Conservation (phyloP, 2,113 vertebrate species). For the Cyprinus carpio region DNA sequence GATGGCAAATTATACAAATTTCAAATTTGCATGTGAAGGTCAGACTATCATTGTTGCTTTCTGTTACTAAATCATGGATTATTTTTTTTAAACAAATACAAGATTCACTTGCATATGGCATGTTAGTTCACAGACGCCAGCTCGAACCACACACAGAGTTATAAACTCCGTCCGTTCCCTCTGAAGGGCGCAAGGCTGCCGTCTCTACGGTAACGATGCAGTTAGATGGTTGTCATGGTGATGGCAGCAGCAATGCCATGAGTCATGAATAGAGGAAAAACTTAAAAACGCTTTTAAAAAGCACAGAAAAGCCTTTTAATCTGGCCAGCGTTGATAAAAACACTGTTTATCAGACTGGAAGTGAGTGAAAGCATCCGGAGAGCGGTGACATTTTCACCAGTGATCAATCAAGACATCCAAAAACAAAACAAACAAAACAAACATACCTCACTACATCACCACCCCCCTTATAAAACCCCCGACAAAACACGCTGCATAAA, state of each 20-base stretch:
- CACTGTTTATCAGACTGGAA: neutral
- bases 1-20: too few species aligned
- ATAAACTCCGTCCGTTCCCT: neutral
- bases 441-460: neutral
- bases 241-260: neutral
- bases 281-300: neutral
- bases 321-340: neutral
- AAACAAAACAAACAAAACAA: constrained; percentile 24
- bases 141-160: neutral
- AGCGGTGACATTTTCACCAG: neutral
- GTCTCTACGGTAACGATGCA: constrained; percentile 23
- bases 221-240: constrained; percentile 21
- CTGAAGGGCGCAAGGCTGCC: neutral
- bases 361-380: neutral
- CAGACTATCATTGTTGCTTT: neutral
- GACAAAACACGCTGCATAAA: too few species aligned
- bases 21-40: neutral
- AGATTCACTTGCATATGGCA: neutral
- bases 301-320: neutral
- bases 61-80: neutral
- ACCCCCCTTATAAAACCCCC: neutral
- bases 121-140: neutral
- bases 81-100: neutral
- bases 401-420: neutral
- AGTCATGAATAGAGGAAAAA: constrained; percentile 19